Base-by-base conservation (phyloP, 2,113 vertebrate genomes). In the Xerus inauris region DNA sequence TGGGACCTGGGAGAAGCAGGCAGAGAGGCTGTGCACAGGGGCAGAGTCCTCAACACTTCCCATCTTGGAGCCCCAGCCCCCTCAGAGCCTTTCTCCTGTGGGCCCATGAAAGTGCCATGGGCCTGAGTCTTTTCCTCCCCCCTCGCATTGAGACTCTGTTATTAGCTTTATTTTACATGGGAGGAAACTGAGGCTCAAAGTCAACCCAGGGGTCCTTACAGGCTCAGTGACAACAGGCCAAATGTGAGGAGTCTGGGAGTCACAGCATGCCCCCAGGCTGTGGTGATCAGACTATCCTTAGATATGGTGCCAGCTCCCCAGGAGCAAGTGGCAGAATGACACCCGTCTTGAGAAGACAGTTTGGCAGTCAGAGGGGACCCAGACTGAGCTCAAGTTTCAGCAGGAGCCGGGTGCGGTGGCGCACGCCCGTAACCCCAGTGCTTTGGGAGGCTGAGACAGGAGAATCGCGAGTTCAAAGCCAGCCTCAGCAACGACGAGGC, bases 1-100 rank as follows among this genome's bases (percentile, higher is more conserved):
- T 10, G 87, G 65, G 35, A 11, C 83, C 95, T 91, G 87, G 40
- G n/a, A 85, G 59, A 12, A 62, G 59, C 24, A n/a, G n/a, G 16
- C n/a, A 83, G 32, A 19, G 47, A 1, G 1, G 5, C 10, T 59
- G 57, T 81, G 20, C 9, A 6, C 17, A 42, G 62, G 20, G 20
- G 49, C 67, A 1, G 51, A 40, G 6, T 12, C 4, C 62, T 32
- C n/a, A 45, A 22, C 4, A 0, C 38, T n/a, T 35, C 42, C 45
- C 17, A 26, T 59, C 51, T 6, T 28, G 22, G 40, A 73, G 85
- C 49, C 51, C 45, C 38, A 40, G 28, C 17, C 26, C 16, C 28
- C 30, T 85, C 4, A 0, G 22, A 57, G 9, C 59, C n/a, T 77
- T 38, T 38, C 42, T 79, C 35, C 67, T 75, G 7, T 35, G 49